Percentiles rank a stretch among this genome's conserved stretches.
phyloP scores from a whole-genome alignment of 1,140 invertebrate genomes.

The Epicauta chinensis region DNA sequence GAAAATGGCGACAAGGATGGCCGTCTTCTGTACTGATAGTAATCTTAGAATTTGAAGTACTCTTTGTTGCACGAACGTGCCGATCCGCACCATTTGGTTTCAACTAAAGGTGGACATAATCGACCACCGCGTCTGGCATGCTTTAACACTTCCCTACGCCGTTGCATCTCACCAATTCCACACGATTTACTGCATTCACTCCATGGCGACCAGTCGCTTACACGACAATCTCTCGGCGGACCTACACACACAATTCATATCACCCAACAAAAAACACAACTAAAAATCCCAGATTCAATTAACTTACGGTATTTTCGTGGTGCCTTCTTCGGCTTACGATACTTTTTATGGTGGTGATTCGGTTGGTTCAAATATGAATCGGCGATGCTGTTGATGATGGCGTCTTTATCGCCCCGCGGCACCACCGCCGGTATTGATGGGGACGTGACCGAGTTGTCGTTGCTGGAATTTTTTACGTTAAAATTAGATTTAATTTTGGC shows the following conservation, averaged over 20 bases:
- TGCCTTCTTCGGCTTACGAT: constrained; percentile 37
- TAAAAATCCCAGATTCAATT: background rate
- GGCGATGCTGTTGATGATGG: constrained; percentile 66
- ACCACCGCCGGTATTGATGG: constrained; percentile 45
- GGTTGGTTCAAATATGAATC: constrained; percentile 52
- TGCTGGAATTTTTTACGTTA: constrained; percentile 23
- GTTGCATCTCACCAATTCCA: constrained; percentile 78
- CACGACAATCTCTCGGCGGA: constrained; percentile 66
- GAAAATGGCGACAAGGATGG: no score
- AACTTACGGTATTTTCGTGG: constrained; percentile 39
- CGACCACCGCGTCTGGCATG: constrained; percentile 68
- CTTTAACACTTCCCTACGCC: constrained; percentile 66
- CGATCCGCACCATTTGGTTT: constrained; percentile 82
- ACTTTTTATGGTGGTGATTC: constrained; percentile 46
- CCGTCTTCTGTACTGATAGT: no score
- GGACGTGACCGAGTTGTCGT: constrained; percentile 36
- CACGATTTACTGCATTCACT: constrained; percentile 77
- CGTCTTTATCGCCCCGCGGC: constrained; percentile 63
- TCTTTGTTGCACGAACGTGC: constrained; percentile 57
- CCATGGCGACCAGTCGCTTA: constrained; percentile 84
- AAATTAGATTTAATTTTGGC: background rate
- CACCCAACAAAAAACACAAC: background rate
- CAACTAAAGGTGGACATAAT: constrained; percentile 70
- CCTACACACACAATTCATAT: constrained; percentile 45
- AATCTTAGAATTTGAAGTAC: constrained; percentile 45